A percentile compares a stretch with the other conserved stretches of the same genome.
Conservation (phyloP, 2,797 vertebrate genomes). For the Amphiprion clarkii region DNA sequence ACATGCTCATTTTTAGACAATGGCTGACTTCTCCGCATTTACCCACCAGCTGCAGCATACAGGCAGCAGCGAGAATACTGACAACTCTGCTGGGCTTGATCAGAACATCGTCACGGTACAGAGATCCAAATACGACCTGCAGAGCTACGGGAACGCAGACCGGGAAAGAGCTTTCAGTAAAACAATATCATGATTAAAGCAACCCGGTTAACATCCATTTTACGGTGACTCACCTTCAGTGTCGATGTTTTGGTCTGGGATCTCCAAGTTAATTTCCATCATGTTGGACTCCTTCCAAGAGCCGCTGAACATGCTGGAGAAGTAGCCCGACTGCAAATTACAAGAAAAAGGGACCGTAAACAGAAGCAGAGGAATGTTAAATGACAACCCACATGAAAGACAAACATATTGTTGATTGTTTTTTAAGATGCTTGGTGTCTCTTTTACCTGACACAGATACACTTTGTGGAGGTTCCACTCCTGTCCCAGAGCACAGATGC, state of each 20-base stretch:
- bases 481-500: constrained; percentile 95
- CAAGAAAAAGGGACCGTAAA: not conserved
- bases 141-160: constrained; percentile 84
- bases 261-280: constrained; percentile 95
- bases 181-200: not conserved
- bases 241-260: constrained; percentile 98
- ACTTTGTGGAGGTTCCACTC: constrained; percentile 98
- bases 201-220: not conserved
- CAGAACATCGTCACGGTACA: constrained; percentile 96
- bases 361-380: not conserved
- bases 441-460: constrained; percentile 94
- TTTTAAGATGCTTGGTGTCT: not conserved
- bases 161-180: not conserved
- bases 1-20: not conserved
- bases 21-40: not conserved
- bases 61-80: constrained; percentile 95
- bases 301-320: constrained; percentile 99
- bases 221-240: constrained; percentile 89
- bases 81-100: constrained; percentile 96
- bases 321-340: constrained; percentile 93
- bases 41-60: constrained; percentile 98
- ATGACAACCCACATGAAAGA: not conserved
- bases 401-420: too few relatives aligned
- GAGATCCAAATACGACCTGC: constrained; percentile 96
- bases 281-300: constrained; percentile 98